These are phyloP conservation scores for Todiramphus chloris DNA, from an alignment of 2,113 vertebrate genomes.

Conservation along the genomic window DNA sequence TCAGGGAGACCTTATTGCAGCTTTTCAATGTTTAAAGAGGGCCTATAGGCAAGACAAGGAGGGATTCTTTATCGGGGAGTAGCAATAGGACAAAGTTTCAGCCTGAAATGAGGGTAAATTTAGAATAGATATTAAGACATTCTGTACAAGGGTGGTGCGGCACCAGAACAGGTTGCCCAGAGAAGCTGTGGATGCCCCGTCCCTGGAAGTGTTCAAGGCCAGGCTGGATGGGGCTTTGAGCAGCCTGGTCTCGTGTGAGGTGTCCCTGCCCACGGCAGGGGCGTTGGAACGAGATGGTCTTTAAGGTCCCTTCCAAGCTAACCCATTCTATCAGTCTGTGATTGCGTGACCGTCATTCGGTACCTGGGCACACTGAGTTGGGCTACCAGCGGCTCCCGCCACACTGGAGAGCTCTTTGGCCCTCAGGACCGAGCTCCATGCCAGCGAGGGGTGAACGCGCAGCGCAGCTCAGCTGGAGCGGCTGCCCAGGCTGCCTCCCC, in stretches of 20 bases:
- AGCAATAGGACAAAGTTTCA: background rate
- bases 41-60: background rate
- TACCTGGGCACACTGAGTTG: rapidly evolving
- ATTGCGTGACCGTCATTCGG: rapidly evolving
- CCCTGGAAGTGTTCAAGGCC: background rate
- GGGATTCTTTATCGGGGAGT: background rate
- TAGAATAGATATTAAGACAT: background rate
- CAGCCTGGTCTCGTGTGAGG: background rate
- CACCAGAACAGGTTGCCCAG: background rate
- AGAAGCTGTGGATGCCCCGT: background rate
- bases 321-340: background rate
- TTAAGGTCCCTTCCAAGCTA: background rate
- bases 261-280: background rate
- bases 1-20: background rate
- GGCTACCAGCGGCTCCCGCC: rapidly evolving
- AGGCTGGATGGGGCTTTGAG: background rate
- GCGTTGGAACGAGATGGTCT: background rate
- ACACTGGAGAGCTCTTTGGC: too few species aligned
- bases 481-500: too few species aligned
- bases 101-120: background rate
- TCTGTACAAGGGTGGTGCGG: background rate
- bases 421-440: rapidly evolving
- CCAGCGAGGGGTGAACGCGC: rapidly evolving
- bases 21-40: background rate
- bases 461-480: rapidly evolving